phyloP scores from a whole-genome alignment of 2,113 vertebrate genomes.

The Hydrolagus affinis region DNA sequence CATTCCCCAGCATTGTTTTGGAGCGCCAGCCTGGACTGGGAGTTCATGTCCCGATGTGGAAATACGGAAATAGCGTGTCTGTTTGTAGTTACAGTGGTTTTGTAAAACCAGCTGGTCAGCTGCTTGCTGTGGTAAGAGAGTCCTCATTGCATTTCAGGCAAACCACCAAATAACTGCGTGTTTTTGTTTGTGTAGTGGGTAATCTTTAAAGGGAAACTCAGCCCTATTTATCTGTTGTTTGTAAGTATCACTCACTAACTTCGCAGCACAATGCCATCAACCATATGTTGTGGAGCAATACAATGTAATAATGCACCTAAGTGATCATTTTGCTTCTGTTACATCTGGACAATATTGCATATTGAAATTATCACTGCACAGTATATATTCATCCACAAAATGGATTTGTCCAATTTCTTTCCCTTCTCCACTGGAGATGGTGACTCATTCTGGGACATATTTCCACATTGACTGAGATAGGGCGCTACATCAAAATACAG shows the following conservation, averaged over 20 bases:
- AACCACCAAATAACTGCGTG: not conserved
- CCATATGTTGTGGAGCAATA: not conserved
- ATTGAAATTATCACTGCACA: too few relatives aligned
- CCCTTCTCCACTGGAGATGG: too few relatives aligned
- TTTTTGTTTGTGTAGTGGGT: not conserved
- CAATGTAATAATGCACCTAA: not conserved
- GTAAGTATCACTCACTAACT: not conserved
- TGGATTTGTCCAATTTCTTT: too few relatives aligned
- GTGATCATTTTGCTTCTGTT: not conserved
- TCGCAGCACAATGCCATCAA: not conserved
- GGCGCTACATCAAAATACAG: too few relatives aligned
- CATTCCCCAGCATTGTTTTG: too few relatives aligned
- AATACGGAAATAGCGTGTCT: not conserved
- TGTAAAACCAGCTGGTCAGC: not conserved
- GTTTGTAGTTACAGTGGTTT: not conserved
- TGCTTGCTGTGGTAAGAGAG: not conserved
- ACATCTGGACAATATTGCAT: too few relatives aligned
- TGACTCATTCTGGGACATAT: too few relatives aligned
- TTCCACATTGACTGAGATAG: too few relatives aligned
- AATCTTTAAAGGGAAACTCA: constrained; percentile 3
- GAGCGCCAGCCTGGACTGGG: too few relatives aligned
- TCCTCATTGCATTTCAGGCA: not conserved
- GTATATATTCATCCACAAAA: too few relatives aligned
- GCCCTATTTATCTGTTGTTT: not conserved
- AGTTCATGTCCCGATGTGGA: not conserved